Percentiles rank a stretch among this genome's conserved stretches.
Conservation (phyloP, 2,797 vertebrate genomes). For the Sebastes oblongus region DNA sequence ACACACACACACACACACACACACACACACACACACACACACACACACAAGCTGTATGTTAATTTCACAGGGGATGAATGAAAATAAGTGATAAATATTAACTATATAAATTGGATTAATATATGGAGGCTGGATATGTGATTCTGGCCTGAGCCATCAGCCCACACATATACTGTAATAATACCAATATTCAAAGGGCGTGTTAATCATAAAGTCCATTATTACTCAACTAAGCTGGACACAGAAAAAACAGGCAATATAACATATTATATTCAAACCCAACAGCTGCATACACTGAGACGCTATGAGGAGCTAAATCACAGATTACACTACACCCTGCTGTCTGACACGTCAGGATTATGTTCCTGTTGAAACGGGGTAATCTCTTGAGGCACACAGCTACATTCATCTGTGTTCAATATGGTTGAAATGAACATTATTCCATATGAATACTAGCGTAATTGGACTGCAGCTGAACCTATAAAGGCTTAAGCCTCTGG, state of each 20-base stretch:
- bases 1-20: background rate
- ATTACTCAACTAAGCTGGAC: background rate
- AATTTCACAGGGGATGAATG: background rate
- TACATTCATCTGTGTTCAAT: constrained; percentile 13
- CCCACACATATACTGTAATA: background rate
- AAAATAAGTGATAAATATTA: background rate
- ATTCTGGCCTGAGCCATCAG: background rate
- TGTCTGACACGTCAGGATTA: constrained; percentile 54
- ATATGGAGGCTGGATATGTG: background rate
- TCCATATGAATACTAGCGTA: constrained; percentile 9
- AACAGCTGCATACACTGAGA: background rate
- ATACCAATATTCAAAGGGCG: background rate
- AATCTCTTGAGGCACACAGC: constrained; percentile 38
- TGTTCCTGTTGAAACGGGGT: constrained; percentile 33
- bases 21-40: background rate
- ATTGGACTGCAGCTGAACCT: constrained; percentile 20
- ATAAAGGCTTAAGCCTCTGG: constrained; percentile 22
- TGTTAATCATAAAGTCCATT: background rate
- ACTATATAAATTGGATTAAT: background rate
- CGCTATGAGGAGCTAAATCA: constrained; percentile 28
- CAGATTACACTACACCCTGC: constrained; percentile 55
- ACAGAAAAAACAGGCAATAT: background rate
- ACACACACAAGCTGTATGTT: background rate
- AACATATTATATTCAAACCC: background rate
- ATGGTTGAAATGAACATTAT: constrained; percentile 24